Conservation (phyloP, 2,113 vertebrate species). For the Cryptotis parvus region DNA sequence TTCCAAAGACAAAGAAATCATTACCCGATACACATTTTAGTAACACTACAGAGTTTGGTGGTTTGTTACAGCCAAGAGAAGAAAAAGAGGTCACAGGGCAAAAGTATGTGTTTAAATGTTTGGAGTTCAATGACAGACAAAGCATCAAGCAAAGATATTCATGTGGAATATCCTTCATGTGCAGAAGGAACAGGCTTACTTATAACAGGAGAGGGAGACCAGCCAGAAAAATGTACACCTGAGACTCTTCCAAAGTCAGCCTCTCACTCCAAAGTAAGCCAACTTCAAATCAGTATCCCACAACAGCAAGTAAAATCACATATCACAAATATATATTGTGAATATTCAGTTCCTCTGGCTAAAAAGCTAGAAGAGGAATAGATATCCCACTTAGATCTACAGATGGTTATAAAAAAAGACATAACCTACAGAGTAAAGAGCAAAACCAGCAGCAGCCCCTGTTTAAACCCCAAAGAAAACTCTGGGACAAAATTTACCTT, state of each 20-base stretch:
- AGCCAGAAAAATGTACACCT: neutral
- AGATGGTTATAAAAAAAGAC: neutral
- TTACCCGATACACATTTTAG: neutral
- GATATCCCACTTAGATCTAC: neutral
- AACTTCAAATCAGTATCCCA: neutral
- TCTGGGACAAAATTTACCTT: neutral
- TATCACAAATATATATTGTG: neutral
- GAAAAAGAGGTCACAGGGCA: neutral
- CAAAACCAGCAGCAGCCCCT: neutral
- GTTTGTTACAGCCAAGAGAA: neutral
- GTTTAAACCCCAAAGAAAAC: neutral
- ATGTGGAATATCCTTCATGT: neutral
- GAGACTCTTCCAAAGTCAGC: neutral
- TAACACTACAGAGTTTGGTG: neutral
- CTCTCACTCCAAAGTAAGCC: neutral
- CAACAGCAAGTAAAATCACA: neutral
- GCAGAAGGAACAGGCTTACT: neutral
- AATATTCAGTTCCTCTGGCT: neutral
- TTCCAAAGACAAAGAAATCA: neutral
- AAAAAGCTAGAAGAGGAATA: neutral
- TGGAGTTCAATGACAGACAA: neutral
- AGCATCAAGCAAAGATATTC: neutral
- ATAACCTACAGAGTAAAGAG: neutral
- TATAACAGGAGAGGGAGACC: neutral
- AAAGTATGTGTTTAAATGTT: conserved; percentile 1